Evolutionary conservation across 2,797 vertebrate species (phyloP).

Genomic region (Hydrocynus forskahlii): DNA sequence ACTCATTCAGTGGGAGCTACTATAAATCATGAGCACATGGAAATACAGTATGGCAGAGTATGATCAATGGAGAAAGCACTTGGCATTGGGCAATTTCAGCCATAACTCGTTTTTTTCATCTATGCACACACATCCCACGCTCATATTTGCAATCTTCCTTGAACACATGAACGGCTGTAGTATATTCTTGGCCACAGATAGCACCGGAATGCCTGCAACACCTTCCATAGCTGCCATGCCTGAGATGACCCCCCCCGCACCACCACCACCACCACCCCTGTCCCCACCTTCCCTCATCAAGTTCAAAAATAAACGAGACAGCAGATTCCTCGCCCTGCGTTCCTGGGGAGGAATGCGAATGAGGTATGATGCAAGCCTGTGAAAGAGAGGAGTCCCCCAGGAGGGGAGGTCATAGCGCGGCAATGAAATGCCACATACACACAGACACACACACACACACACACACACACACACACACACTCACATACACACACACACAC

Average conservation of each 20-base stretch:
- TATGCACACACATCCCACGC: slow-evolving; percentile 65
- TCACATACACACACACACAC: background rate
- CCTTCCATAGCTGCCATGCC: slow-evolving; percentile 88
- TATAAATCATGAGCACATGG: slow-evolving; percentile 13
- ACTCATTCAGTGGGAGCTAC: slow-evolving; percentile 28
- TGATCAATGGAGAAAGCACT: slow-evolving; percentile 68
- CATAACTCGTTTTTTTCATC: slow-evolving; percentile 41
- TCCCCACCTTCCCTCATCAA: slow-evolving; percentile 64
- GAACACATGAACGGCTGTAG: slow-evolving; percentile 54
- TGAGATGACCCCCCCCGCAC: slow-evolving; percentile 72
- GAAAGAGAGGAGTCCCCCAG: slow-evolving; percentile 74
- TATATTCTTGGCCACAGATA: slow-evolving; percentile 88
- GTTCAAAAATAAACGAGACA: slow-evolving; percentile 90
- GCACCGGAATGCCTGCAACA: slow-evolving; percentile 88
- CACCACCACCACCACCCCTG: background rate
- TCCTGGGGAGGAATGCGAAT: slow-evolving; percentile 73
- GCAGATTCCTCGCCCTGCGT: slow-evolving; percentile 80
- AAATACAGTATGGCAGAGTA: slow-evolving; percentile 53
- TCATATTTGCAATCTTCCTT: slow-evolving; percentile 61
- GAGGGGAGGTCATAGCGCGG: slow-evolving; percentile 53
- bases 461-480: slow-evolving; percentile 14
- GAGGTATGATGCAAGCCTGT: slow-evolving; percentile 80
- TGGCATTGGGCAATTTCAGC: slow-evolving; percentile 50
- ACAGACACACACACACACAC: slow-evolving; percentile 11
- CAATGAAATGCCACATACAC: slow-evolving; percentile 47